Percentiles rank a stretch among this genome's conserved stretches.
These are phyloP conservation scores for Hymenopus coronatus DNA, from an alignment of 2,888 invertebrate species.

Conservation along the genomic window DNA sequence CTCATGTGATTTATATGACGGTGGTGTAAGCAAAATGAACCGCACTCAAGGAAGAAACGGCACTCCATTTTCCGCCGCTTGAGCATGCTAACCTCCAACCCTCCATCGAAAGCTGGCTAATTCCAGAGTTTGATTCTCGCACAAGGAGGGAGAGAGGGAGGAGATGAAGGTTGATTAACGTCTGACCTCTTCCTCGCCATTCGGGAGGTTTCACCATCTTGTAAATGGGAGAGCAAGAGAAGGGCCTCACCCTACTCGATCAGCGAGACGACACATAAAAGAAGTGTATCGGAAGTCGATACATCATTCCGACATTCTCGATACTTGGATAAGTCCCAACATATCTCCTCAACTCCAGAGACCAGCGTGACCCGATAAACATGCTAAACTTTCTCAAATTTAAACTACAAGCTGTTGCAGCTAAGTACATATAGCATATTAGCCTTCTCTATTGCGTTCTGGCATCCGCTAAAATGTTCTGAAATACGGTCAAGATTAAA, in stretches of 20 bases:
- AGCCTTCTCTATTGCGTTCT: too few species aligned
- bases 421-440: too few species aligned
- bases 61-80: neutral
- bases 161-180: neutral
- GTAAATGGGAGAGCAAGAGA: neutral
- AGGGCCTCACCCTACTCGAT: neutral
- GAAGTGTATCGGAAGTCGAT: constrained; percentile 15
- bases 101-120: neutral
- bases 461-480: too few species aligned
- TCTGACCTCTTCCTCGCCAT: neutral
- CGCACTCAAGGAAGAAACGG: neutral
- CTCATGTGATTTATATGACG: too few species aligned
- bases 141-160: neutral
- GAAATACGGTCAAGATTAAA: too few species aligned
- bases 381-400: too few species aligned
- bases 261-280: neutral
- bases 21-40: neutral
- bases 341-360: neutral
- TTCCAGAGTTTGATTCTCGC: neutral
- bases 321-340: neutral
- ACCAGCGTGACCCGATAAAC: too few species aligned
- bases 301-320: constrained; percentile 3
- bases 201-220: neutral
- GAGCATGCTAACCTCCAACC: neutral
- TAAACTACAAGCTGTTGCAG: too few species aligned